Conservation (phyloP, 2,888 invertebrate genomes). For the Drosophila pullipes region DNA sequence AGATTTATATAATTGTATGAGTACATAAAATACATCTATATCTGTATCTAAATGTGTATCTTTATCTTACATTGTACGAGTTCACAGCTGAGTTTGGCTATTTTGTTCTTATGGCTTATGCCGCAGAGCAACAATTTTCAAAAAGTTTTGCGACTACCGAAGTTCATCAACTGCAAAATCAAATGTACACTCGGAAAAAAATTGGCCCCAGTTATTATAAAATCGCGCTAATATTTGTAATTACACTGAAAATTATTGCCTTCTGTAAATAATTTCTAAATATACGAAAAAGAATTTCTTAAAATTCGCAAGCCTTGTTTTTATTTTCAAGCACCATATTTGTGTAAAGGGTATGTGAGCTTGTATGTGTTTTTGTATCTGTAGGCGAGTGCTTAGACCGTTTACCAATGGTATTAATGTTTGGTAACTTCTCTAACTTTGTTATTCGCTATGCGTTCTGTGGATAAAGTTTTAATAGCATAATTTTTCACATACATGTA, state of each 20-base stretch:
- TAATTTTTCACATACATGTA: slow-evolving; percentile 42
- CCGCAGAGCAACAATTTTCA: slow-evolving; percentile 5
- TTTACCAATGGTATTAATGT: slow-evolving; percentile 43
- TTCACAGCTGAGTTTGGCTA: slow-evolving; percentile 15
- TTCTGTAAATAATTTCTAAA: neutral
- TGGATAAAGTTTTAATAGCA: slow-evolving; percentile 59
- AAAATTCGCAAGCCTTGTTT: no score
- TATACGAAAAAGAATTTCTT: neutral
- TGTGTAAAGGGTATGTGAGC: neutral
- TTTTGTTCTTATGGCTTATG: slow-evolving; percentile 17
- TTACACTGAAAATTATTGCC: neutral
- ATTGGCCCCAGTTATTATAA: neutral
- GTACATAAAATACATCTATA: neutral
- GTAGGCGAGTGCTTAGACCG: slow-evolving; percentile 16
- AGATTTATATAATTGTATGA: neutral
- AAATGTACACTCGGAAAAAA: neutral
- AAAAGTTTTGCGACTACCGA: slow-evolving; percentile 42
- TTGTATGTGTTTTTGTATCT: slow-evolving; percentile 17
- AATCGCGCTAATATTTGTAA: neutral
- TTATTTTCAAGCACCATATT: neutral
- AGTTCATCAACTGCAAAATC: slow-evolving; percentile 19
- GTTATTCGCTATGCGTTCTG: slow-evolving; percentile 14
- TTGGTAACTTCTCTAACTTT: slow-evolving; percentile 37
- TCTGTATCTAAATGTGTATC: neutral
- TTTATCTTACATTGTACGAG: slow-evolving; percentile 6